These are phyloP conservation scores for Eristalis arbustorum DNA, from an alignment of 2,888 invertebrate species.

Conservation along the genomic window DNA sequence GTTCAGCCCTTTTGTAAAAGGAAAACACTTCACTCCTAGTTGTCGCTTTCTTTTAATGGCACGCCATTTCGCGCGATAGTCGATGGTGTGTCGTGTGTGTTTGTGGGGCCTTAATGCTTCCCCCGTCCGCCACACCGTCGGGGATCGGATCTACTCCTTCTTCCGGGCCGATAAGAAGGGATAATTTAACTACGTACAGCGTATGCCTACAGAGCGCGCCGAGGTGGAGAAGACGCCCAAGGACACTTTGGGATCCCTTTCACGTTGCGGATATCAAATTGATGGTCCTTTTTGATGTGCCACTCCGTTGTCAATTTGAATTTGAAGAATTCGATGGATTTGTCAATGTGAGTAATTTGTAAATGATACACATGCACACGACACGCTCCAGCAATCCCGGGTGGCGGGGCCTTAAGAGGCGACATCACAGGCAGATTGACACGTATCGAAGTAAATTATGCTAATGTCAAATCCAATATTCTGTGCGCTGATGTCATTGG, in stretches of 20 bases:
- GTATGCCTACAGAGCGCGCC: conserved; percentile 28
- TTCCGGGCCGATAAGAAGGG: conserved; percentile 66
- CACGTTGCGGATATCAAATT: conserved; percentile 66
- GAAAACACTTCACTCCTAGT: conserved; percentile 53
- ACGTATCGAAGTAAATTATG: conserved; percentile 76
- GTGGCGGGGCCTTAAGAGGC: not conserved
- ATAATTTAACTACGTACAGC: conserved; percentile 49
- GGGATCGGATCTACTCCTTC: conserved; percentile 57
- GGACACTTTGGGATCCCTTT: conserved; percentile 56
- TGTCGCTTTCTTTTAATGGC: conserved; percentile 64
- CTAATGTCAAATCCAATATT: conserved; percentile 76
- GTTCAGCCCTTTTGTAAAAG: not conserved
- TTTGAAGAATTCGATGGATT: conserved; percentile 69
- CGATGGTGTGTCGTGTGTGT: conserved; percentile 42
- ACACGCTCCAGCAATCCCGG: not conserved
- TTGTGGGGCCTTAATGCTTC: not conserved
- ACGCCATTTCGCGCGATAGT: conserved; percentile 51
- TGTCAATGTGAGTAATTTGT: conserved; percentile 66
- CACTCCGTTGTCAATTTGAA: conserved; percentile 65
- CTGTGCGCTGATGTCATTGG: conserved; percentile 64
- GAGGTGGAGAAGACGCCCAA: not conserved
- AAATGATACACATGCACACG: conserved; percentile 56
- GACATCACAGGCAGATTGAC: conserved; percentile 56
- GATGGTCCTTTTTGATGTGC: conserved; percentile 67
- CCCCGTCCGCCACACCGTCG: conserved; percentile 10